A percentile compares a stretch with the other conserved stretches of the same genome.
These are phyloP conservation scores for Megaustenia siamemsis DNA, from an alignment of 2,888 invertebrate species.

Conservation along the genomic window DNA sequence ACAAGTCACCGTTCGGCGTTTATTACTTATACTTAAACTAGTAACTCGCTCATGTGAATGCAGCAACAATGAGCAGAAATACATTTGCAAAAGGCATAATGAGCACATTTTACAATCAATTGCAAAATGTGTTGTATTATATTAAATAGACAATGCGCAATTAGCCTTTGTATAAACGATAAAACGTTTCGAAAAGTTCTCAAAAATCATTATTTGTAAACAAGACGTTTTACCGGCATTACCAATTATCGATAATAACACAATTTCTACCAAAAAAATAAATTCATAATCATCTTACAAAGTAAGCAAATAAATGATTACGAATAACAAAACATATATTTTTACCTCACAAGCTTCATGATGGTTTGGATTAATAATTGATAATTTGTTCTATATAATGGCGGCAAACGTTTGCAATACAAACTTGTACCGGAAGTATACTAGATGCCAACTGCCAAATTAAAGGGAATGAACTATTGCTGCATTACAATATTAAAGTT, in stretches of 20 bases:
- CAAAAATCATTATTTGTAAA: background rate
- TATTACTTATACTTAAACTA: too few species aligned
- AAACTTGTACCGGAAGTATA: slow-evolving; percentile 22
- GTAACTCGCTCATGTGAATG: too few species aligned
- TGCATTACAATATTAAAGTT: background rate
- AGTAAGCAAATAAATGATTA: background rate
- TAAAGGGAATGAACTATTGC: background rate
- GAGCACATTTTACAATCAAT: too few species aligned
- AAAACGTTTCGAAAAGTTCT: too few species aligned
- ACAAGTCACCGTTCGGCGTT: too few species aligned
- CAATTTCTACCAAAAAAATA: background rate
- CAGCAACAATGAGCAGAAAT: too few species aligned
- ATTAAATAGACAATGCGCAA: too few species aligned
- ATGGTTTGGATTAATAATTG: slow-evolving; percentile 60
- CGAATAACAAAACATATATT: background rate
- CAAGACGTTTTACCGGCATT: background rate
- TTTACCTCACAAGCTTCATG: slow-evolving; percentile 69
- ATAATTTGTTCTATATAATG: slow-evolving; percentile 9
- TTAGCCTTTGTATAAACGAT: too few species aligned
- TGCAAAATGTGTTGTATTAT: too few species aligned
- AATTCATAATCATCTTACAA: background rate
- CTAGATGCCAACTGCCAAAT: background rate
- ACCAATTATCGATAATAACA: slow-evolving; percentile 19
- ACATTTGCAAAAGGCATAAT: too few species aligned
- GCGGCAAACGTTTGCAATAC: slow-evolving; percentile 39